Percentiles rank a stretch among this genome's conserved stretches.
phyloP scores from a whole-genome alignment of 2,797 vertebrate genomes.

The Astyanax mexicanus region DNA sequence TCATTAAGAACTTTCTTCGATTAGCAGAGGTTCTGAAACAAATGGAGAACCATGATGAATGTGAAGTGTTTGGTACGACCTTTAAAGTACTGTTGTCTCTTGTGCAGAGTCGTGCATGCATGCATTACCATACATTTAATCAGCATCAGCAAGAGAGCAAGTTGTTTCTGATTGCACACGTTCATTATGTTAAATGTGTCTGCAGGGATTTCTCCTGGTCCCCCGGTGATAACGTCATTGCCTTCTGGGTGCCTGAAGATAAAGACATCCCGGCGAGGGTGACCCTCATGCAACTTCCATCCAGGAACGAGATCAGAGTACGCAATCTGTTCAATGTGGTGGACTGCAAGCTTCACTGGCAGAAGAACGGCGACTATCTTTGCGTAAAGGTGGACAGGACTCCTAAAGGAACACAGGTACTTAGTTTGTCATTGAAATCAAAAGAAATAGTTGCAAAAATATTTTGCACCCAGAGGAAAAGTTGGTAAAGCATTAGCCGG shows the following conservation, averaged over 20 bases:
- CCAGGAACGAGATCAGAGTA: constrained; percentile 95
- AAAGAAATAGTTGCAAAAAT: no score
- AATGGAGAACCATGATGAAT: neutral
- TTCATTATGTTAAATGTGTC: neutral
- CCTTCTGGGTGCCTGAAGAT: constrained; percentile 98
- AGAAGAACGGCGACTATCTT: constrained; percentile 96
- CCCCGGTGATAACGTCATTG: constrained; percentile 97
- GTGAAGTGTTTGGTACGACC: neutral
- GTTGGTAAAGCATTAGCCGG: no score
- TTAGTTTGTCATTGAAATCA: neutral
- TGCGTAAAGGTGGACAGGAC: constrained; percentile 98
- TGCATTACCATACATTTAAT: neutral
- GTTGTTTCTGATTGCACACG: neutral
- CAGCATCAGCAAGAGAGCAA: neutral
- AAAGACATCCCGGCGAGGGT: constrained; percentile 98
- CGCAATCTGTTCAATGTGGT: constrained; percentile 97
- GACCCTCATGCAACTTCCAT: constrained; percentile 96
- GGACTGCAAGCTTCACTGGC: constrained; percentile 98
- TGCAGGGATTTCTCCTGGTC: constrained; percentile 89
- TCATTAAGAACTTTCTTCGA: neutral
- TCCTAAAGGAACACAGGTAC: constrained; percentile 94
- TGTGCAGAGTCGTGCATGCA: neutral
- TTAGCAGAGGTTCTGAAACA: neutral
- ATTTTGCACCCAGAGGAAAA: no score
- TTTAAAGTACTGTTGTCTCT: neutral